These are phyloP conservation scores for Chaetops frenatus DNA, from an alignment of 2,113 vertebrate species.

Conservation along the genomic window DNA sequence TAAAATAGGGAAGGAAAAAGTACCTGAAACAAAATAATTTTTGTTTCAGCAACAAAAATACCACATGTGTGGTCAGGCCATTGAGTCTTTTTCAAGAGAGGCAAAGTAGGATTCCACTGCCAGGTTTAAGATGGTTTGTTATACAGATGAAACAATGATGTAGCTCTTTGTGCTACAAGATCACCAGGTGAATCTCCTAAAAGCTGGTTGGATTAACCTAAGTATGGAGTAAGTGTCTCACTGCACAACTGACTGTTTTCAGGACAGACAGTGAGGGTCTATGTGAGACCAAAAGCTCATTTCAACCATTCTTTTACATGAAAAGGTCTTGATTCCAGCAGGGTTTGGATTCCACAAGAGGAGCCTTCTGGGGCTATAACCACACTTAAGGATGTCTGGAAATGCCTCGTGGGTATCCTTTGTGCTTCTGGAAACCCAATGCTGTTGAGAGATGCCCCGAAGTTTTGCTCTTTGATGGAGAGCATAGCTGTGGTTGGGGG, in stretches of 20 bases:
- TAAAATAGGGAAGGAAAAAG: background rate
- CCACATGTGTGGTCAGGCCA: background rate
- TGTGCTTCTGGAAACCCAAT: conserved; percentile 11
- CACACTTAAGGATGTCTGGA: conserved; percentile 38
- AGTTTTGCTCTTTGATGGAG: background rate
- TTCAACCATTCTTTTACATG: background rate
- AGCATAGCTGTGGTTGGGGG: background rate
- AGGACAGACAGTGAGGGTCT: background rate
- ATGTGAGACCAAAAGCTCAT: background rate
- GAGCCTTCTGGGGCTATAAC: background rate
- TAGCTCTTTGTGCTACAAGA: background rate
- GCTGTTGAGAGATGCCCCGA: background rate
- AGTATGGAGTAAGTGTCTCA: background rate
- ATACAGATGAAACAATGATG: background rate
- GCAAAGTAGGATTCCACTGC: background rate
- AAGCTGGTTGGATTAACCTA: background rate
- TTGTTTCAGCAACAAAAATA: background rate
- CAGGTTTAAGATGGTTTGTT: background rate
- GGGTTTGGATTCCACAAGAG: background rate
- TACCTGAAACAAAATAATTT: background rate
- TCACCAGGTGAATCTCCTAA: background rate
- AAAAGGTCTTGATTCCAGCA: background rate
- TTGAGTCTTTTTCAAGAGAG: background rate
- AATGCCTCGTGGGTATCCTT: background rate
- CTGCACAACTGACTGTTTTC: background rate